Evolutionary conservation across 2,797 vertebrate species (phyloP).

Genomic region (Sebastes minor): DNA sequence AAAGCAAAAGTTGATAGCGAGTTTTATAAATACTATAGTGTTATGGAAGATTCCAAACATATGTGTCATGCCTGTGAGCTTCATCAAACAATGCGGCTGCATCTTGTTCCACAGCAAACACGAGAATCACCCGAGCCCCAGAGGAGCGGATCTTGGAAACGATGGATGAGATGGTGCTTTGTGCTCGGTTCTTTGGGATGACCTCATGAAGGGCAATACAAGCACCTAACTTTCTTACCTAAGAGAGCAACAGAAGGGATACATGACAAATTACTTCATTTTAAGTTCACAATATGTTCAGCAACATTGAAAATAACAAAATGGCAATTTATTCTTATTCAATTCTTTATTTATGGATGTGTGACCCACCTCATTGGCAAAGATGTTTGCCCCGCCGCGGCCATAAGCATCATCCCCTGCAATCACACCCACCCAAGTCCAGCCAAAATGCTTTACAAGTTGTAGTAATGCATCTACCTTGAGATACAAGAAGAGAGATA

Average conservation of each 20-base stretch:
- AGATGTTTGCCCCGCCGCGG: constrained; percentile 81
- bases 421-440: constrained; percentile 85
- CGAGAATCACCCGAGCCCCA: constrained; percentile 76
- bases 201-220: constrained; percentile 83
- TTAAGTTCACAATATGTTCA: not conserved
- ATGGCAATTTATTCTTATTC: not conserved
- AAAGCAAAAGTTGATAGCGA: not conserved
- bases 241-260: not conserved
- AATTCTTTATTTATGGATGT: not conserved
- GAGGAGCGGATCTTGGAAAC: constrained; percentile 77
- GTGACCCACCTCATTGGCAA: constrained; percentile 70
- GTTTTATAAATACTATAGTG: not conserved
- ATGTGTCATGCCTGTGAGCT: constrained; percentile 68
- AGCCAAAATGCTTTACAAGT: constrained; percentile 83
- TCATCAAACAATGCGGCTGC: constrained; percentile 79
- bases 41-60: not conserved
- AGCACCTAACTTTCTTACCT: constrained; percentile 73
- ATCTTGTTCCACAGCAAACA: constrained; percentile 87
- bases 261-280: not conserved
- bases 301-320: not conserved
- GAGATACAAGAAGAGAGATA: not conserved
- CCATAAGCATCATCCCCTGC: constrained; percentile 86
- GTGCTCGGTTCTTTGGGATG: constrained; percentile 81
- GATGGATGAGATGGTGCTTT: constrained; percentile 70
- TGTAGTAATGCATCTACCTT: constrained; percentile 82